phyloP scores from a whole-genome alignment of 2,888 invertebrate species.

The Drosophila aldrichi region DNA sequence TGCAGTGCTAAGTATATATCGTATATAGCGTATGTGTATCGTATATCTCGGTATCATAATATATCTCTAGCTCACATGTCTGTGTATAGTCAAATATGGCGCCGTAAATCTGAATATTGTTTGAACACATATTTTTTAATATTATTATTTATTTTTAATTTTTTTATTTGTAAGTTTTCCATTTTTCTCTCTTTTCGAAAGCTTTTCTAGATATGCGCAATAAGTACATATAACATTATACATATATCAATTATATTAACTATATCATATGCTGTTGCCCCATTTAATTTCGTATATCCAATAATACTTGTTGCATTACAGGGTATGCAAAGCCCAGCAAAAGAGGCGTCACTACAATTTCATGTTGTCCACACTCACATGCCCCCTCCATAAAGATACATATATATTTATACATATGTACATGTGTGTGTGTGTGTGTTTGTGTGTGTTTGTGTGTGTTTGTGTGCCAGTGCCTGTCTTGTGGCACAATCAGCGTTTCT shows the following conservation, averaged over 20 bases:
- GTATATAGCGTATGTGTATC: neutral
- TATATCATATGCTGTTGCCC: neutral
- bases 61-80: neutral
- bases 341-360: constrained; percentile 47
- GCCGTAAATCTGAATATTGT: no score
- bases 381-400: neutral
- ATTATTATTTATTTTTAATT: no score
- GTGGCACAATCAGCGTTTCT: constrained; percentile 59
- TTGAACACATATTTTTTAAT: neutral
- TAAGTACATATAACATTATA: no score
- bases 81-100: no score
- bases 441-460: constrained; percentile 1
- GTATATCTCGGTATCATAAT: neutral
- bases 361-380: constrained; percentile 20
- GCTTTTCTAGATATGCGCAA: no score
- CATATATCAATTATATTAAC: neutral
- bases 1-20: neutral
- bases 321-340: constrained; percentile 29
- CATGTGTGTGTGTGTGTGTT: constrained; percentile 14
- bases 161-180: no score
- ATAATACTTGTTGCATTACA: neutral
- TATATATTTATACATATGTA: neutral
- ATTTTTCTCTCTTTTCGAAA: no score
- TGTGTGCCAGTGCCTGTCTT: constrained; percentile 18
- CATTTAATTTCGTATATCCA: neutral